phyloP scores from a whole-genome alignment of 2,888 invertebrate genomes.

The Torymus auratus region DNA sequence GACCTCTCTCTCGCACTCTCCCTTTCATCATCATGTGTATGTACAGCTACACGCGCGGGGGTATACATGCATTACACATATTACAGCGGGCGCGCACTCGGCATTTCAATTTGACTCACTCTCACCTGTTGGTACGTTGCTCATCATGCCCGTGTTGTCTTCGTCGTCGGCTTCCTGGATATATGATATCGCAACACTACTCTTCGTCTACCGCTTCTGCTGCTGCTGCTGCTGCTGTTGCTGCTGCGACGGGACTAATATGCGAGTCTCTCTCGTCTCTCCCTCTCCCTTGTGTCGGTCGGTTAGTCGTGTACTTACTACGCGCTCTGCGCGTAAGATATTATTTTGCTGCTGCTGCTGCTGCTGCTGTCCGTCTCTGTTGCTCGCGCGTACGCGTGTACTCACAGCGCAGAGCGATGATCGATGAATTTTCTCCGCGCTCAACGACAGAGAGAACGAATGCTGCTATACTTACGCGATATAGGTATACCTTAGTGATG shows the following conservation, averaged over 20 bases:
- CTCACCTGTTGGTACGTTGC: slow-evolving; percentile 73
- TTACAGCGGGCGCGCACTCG: slow-evolving; percentile 12
- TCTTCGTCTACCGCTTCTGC: no score
- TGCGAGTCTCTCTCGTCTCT: background rate
- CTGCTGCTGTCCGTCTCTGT: background rate
- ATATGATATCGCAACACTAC: no score
- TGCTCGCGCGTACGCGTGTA: background rate
- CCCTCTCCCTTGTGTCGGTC: slow-evolving; percentile 9
- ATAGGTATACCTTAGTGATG: no score
- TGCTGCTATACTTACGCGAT: no score
- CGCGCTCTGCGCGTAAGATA: background rate
- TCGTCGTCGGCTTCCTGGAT: no score
- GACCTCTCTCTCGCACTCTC: no score
- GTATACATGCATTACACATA: background rate
- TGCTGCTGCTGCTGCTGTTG: no score
- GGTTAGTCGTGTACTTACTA: background rate
- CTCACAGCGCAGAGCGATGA: slow-evolving; percentile 12
- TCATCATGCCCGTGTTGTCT: slow-evolving; percentile 64
- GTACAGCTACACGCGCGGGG: background rate
- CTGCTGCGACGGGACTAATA: no score
- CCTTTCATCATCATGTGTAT: no score
- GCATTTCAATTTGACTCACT: no score
- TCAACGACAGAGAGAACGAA: no score
- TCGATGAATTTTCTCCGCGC: slow-evolving; percentile 26
- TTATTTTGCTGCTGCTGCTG: background rate